Conservation (phyloP, 2,888 invertebrate species). For the Cerceris rybyensis region DNA sequence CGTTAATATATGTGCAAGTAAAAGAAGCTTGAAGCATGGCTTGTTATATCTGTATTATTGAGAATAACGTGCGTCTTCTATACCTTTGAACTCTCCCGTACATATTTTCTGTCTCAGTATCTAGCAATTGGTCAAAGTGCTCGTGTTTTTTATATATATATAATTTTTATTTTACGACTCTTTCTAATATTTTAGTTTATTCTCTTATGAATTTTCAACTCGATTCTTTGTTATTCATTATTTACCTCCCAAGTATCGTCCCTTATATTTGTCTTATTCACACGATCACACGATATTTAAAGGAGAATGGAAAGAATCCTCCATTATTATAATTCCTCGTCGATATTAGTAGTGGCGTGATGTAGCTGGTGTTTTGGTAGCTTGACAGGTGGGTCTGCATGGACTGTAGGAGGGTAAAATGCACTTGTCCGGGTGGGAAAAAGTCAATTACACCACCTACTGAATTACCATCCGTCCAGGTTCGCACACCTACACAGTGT, state of each 20-base stretch:
- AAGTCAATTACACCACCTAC: conserved; percentile 70
- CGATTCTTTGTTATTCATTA: not conserved
- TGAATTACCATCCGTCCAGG: conserved; percentile 69
- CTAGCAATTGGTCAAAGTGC: conserved; percentile 8
- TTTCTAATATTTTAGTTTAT: too few relatives aligned
- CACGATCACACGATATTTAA: not conserved
- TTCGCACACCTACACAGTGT: conserved; percentile 75
- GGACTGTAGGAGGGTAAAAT: conserved; percentile 87
- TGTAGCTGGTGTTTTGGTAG: conserved; percentile 86
- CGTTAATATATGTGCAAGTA: conserved; percentile 21
- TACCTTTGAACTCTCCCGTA: conserved; percentile 14
- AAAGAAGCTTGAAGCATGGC: conserved; percentile 60
- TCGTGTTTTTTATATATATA: not conserved
- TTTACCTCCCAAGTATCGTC: not conserved
- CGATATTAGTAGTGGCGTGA: conserved; percentile 65
- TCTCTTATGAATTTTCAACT: too few relatives aligned
- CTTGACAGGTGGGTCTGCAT: conserved; percentile 89
- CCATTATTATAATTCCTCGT: conserved; percentile 1
- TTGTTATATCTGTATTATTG: conserved; percentile 37
- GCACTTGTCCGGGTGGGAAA: conserved; percentile 83
- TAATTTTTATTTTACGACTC: too few relatives aligned
- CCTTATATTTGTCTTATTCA: not conserved
- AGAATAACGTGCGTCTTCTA: not conserved
- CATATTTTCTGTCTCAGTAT: conserved; percentile 12
- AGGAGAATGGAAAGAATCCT: not conserved